Percentiles rank a stretch among this genome's conserved stretches.
Conservation (phyloP, 2,797 vertebrate species). For the Neostethus bicornis region DNA sequence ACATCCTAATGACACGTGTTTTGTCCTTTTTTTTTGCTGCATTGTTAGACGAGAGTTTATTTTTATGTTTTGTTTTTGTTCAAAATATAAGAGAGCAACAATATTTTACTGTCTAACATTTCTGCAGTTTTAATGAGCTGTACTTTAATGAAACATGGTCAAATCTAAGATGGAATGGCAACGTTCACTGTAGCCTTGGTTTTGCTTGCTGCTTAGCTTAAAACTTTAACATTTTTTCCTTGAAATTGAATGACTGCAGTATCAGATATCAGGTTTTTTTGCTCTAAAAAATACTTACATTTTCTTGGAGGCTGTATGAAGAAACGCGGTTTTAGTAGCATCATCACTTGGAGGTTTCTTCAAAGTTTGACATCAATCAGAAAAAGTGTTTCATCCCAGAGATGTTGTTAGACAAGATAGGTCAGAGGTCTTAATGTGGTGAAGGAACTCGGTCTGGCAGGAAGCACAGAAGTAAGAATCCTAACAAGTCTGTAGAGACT, state of each 20-base stretch:
- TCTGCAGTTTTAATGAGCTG: no score
- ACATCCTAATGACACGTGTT: no score
- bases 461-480: neutral
- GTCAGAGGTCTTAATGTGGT: neutral
- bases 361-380: neutral
- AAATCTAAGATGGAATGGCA: no score
- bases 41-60: no score
- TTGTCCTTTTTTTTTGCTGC: no score
- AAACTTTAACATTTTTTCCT: neutral
- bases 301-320: no score
- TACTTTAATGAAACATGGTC: no score
- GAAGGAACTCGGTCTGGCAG: neutral
- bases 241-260: neutral
- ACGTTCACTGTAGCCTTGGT: neutral
- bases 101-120: no score
- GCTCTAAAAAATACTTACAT: no score
- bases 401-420: neutral
- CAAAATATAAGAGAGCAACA: no score
- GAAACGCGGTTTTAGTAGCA: no score
- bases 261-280: neutral
- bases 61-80: no score
- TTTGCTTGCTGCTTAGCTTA: neutral
- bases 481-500: neutral
- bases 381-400: neutral
- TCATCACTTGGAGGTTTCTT: neutral